Evolutionary conservation across 2,113 vertebrate genomes (phyloP).

Genomic region (Myrmecophaga tridactyla): DNA sequence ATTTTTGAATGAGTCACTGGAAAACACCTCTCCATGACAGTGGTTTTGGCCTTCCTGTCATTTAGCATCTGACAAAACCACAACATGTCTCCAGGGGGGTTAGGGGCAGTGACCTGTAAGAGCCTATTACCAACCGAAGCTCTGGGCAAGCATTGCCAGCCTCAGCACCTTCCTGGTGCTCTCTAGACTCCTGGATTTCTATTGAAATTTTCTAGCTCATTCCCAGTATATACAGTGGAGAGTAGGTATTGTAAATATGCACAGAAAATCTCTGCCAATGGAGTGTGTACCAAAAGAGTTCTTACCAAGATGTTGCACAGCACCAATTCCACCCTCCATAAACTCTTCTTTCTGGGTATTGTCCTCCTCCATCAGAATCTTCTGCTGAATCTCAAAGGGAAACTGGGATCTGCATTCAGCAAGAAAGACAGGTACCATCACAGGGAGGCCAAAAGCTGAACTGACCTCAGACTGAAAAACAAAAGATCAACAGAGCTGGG

Average conservation of each 20-base stretch:
- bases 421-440: background rate
- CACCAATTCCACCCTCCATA: background rate
- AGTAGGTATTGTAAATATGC: background rate
- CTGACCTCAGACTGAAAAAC: background rate
- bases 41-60: background rate
- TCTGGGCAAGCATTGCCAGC: background rate
- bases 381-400: slow-evolving; percentile 8
- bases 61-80: background rate
- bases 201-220: background rate
- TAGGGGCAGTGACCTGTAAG: background rate
- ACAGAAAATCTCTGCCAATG: background rate
- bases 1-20: background rate
- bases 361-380: slow-evolving; percentile 40
- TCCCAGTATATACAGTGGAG: background rate
- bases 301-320: slow-evolving; percentile 6
- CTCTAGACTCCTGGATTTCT: background rate
- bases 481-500: background rate
- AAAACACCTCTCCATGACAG: background rate
- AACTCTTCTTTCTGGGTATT: background rate
- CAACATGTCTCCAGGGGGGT: background rate
- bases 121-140: background rate
- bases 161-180: background rate
- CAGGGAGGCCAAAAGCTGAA: slow-evolving; percentile 1
- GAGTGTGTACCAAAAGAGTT: background rate
- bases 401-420: background rate